Base-by-base conservation (phyloP, 2,888 invertebrate genomes). In the Eristalis tenax region DNA sequence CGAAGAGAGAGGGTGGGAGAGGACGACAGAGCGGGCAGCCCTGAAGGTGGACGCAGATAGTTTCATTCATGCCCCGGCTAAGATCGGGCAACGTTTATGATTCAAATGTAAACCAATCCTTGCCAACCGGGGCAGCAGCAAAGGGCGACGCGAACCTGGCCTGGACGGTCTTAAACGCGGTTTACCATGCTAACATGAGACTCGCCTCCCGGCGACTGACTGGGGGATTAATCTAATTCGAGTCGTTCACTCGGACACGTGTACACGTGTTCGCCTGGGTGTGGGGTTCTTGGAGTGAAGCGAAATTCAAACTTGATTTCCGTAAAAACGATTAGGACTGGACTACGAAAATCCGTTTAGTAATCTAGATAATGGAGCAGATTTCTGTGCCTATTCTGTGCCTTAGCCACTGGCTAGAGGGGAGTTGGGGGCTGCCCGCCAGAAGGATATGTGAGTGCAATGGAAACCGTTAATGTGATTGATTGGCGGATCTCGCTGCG, bases 391-490 rank as follows among this genome's bases (percentile, higher is more conserved):
- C 32, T 35, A 61, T 50, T 68, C 40, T 50, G n/a, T 13, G 57
- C 50, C 28, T 56, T 79, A 35, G 59, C 15, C 22, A 18, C 22
- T 10, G 38, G 18, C 10, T 61, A 26, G 50, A n/a, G n/a, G n/a
- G n/a, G n/a, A n/a, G n/a, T n/a, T n/a, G n/a, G n/a, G n/a, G n/a
- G n/a, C n/a, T n/a, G n/a, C n/a, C n/a, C n/a, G n/a, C n/a, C 43
- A 35, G 50, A 18, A 10, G 40, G 59, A 32, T 43, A 59, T n/a
- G 15, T 4, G 8, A 50, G 26, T 26, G 26, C 26, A 13, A 26
- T 66, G 23, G 76, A 85, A 77, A 81, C 81, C 81, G 65, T 75
- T 84, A 84, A 81, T 81, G 75, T 76, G 71, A 81, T 84, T 84
- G 68, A 74, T 65, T 61, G 59, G 70, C 26, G 38, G 23, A 22